Base-by-base conservation (phyloP, 1,140 invertebrate species). In the Palaemon carinicauda region DNA sequence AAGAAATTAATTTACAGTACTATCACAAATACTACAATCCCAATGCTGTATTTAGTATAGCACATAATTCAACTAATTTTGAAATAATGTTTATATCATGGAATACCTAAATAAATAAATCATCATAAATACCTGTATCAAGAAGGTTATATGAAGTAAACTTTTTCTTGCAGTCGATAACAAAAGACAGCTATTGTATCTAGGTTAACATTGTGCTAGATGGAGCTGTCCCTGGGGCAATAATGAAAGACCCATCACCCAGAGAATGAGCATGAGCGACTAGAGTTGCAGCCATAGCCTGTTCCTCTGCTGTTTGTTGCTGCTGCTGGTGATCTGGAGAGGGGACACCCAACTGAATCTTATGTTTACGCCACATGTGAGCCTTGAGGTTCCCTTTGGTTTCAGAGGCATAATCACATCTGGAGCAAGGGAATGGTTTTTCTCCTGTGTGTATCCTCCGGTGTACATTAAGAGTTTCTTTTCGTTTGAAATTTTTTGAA, bases 401-500 rank as follows among this genome's bases (percentile, higher is more conserved):
- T 75, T 89, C 88, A 14, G 88, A 89, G 9, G 88, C 85, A 81
- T 89, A 89, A 50, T 89, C 88, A 75, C 88, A 89, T 3, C 86
- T 80, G 21, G 75, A 53, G 29, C 88, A 89, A 2, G 52, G 69
- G 69, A 89, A 94, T 7, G 94, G 94, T 89, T 95, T 95, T 88
- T 93, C 92, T 4, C 93, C 93, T 1, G 94, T 95, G 89, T 94
- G 94, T 27, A 95, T 96, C 52, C 97, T 93, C 56, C 97, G 93
- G 91, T 99, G 98, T 10, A 97, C 96, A 54, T 97, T 96, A 80
- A 99, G 93, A 89, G 98, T 99, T 91, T 96, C 97, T 92, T 97
- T 96, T 91, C 96, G 98, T 50, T 96, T 93, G 91, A 98, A 98
- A 90, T 96, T 96, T 91, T 98, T 98, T 33, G 96, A 96, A 91